Evolutionary conservation across 2,888 invertebrate species (phyloP).

Genomic region (Protonemura montana): DNA sequence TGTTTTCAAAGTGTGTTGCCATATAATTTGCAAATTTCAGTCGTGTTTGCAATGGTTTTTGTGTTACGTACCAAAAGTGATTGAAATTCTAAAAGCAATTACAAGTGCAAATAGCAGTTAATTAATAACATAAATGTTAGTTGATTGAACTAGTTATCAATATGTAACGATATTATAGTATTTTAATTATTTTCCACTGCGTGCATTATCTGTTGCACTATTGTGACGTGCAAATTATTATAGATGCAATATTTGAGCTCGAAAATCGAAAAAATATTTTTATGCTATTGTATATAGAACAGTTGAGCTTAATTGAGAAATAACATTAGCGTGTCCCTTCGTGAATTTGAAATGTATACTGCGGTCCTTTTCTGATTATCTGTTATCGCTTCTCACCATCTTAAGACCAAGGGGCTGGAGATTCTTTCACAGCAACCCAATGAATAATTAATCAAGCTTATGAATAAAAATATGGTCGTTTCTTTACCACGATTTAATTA

Average conservation of each 20-base stretch:
- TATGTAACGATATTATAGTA: neutral
- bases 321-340: neutral
- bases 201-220: neutral
- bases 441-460: conserved; percentile 33
- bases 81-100: neutral
- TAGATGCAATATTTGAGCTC: neutral
- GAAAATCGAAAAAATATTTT: neutral
- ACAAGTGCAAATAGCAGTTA: neutral
- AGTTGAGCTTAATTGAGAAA: neutral
- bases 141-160: neutral
- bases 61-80: neutral
- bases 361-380: neutral
- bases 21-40: neutral
- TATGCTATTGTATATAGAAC: neutral
- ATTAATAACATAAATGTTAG: neutral
- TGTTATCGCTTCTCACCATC: neutral
- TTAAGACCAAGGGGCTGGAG: neutral
- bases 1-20: neutral
- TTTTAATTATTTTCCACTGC: neutral
- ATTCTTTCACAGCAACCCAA: neutral
- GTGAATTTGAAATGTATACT: neutral
- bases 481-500: conserved; percentile 35
- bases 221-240: neutral
- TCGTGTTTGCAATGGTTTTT: neutral
- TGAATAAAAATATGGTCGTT: conserved; percentile 38